Conservation (phyloP, 2,113 vertebrate genomes). For the Thalassarche chlororhynchos region DNA sequence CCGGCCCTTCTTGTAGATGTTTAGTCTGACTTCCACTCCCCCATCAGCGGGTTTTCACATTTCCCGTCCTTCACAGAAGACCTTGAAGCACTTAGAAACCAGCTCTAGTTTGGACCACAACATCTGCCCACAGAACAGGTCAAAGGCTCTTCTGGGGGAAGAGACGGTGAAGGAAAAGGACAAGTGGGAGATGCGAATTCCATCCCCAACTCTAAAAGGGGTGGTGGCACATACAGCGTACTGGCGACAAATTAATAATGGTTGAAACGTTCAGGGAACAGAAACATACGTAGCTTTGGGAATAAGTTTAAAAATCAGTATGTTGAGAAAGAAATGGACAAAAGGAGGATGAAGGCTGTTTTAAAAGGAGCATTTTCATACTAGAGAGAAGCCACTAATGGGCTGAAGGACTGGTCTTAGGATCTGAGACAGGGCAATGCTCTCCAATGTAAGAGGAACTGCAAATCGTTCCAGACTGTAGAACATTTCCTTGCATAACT, state of each 20-base stretch:
- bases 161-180: not conserved
- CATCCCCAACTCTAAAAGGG: not conserved
- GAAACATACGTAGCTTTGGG: not conserved
- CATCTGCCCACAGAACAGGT: not conserved
- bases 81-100: not conserved
- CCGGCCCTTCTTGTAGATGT: too few relatives aligned
- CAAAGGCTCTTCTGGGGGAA: not conserved
- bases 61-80: not conserved
- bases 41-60: not conserved
- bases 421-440: not conserved
- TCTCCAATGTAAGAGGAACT: not conserved
- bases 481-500: not conserved
- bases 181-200: not conserved
- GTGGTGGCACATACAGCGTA: too few relatives aligned
- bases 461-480: not conserved
- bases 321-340: not conserved
- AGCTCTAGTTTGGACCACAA: not conserved
- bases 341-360: not conserved
- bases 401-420: not conserved
- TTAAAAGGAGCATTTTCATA: not conserved
- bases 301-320: not conserved
- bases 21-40: not conserved
- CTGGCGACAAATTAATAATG: rapidly evolving
- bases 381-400: not conserved
- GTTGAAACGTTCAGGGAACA: not conserved